Evolutionary conservation across 2,797 vertebrate species (phyloP).

Genomic region (Novumbra hubbsi): DNA sequence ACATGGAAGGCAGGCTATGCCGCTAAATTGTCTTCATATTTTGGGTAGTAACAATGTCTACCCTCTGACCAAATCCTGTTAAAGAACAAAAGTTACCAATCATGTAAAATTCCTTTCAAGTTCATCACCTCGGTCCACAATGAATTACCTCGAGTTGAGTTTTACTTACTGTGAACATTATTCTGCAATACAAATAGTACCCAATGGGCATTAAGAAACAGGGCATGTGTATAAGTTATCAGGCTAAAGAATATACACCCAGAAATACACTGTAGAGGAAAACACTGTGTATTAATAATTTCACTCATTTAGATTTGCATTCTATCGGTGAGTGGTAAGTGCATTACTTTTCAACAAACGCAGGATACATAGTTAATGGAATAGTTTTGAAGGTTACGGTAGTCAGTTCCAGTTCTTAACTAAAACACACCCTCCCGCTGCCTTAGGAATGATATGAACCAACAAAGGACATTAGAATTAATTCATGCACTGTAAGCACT

Average conservation of each 20-base stretch:
- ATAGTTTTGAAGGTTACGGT: slow-evolving; percentile 24
- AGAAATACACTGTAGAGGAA: slow-evolving; percentile 4
- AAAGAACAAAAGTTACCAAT: slow-evolving; percentile 1
- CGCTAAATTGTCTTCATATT: slow-evolving; percentile 19
- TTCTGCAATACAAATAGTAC: slow-evolving; percentile 8
- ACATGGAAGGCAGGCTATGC: not conserved
- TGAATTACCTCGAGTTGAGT: slow-evolving; percentile 34
- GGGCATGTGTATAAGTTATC: slow-evolving; percentile 1
- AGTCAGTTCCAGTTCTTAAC: slow-evolving; percentile 20
- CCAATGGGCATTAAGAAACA: slow-evolving; percentile 9
- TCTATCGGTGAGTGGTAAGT: slow-evolving; percentile 27
- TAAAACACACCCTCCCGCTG: slow-evolving; percentile 26
- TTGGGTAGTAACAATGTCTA: slow-evolving; percentile 3
- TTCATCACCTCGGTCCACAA: slow-evolving; percentile 20
- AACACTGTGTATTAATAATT: slow-evolving; percentile 25
- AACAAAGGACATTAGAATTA: slow-evolving; percentile 9
- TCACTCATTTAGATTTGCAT: slow-evolving; percentile 33
- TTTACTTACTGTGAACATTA: slow-evolving; percentile 21
- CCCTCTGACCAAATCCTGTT: not conserved
- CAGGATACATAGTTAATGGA: slow-evolving; percentile 28
- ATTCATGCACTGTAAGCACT: slow-evolving; percentile 48
- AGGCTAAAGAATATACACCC: not conserved
- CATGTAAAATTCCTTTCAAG: not conserved
- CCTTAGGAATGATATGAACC: slow-evolving; percentile 16
- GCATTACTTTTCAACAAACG: slow-evolving; percentile 24